Conservation (phyloP, 2,113 vertebrate species). For the Bungarus multicinctus region DNA sequence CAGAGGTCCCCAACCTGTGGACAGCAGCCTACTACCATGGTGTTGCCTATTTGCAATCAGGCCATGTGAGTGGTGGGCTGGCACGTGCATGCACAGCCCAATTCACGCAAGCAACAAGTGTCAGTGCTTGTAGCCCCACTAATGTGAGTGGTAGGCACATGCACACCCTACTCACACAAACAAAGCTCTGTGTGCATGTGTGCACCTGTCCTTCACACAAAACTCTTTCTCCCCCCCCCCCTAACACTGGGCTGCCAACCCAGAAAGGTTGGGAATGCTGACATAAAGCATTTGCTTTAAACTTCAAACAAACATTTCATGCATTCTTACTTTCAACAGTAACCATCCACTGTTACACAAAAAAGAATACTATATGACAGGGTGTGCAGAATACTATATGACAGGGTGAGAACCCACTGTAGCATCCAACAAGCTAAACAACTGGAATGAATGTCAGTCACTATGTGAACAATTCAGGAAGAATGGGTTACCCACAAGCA, state of each 20-base stretch:
- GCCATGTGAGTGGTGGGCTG: neutral
- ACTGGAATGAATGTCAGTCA: neutral
- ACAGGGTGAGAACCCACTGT: neutral
- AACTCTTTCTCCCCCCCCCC: too few relatives aligned
- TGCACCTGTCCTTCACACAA: too few relatives aligned
- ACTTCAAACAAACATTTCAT: neutral
- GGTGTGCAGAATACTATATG: neutral
- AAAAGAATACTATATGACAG: neutral
- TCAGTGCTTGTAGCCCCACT: too few relatives aligned
- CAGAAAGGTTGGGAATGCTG: neutral
- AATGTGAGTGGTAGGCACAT: too few relatives aligned
- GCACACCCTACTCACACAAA: too few relatives aligned
- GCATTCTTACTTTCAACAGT: neutral
- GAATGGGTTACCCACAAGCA: neutral
- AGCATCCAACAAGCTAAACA: neutral
- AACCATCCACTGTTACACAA: neutral
- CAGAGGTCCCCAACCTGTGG: neutral
- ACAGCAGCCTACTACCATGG: neutral
- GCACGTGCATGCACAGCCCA: rapidly evolving
- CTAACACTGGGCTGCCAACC: too few relatives aligned
- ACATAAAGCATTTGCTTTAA: neutral
- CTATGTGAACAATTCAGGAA: neutral
- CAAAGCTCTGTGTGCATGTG: too few relatives aligned
- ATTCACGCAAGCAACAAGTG: too few relatives aligned
- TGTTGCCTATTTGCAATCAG: neutral